Conservation (phyloP, 2,797 vertebrate genomes). For the Mionectes olivaceus region DNA sequence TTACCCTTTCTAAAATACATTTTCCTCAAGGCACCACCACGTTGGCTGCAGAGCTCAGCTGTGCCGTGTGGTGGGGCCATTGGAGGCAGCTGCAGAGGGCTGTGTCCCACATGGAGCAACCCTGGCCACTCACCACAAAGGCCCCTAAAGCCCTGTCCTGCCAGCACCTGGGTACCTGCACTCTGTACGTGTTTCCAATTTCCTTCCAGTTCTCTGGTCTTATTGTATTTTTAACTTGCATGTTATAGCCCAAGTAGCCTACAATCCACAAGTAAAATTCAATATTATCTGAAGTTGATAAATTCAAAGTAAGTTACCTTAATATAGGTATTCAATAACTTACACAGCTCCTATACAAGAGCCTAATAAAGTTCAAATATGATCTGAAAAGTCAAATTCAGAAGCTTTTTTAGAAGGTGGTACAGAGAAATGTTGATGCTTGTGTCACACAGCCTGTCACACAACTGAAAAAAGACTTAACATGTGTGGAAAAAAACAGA, state of each 20-base stretch:
- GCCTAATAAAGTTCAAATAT: not conserved
- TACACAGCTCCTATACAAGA: not conserved
- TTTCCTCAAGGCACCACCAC: not conserved
- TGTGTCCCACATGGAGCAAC: fast-evolving
- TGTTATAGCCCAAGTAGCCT: not conserved
- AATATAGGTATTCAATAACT: not conserved
- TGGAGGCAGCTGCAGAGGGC: fast-evolving
- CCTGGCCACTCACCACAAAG: not conserved
- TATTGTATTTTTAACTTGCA: not conserved
- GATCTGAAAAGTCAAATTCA: not conserved
- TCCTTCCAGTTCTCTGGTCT: not conserved
- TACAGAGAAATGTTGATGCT: not conserved
- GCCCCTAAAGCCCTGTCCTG: fast-evolving
- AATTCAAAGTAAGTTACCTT: not conserved
- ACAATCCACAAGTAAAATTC: not conserved
- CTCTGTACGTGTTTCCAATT: not conserved
- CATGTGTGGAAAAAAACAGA: not conserved
- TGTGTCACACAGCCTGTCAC: not conserved
- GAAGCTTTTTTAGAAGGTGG: not conserved
- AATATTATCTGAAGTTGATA: not conserved
- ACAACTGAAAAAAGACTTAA: not conserved
- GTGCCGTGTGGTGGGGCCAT: fast-evolving
- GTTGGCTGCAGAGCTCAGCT: fast-evolving
- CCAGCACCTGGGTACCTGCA: too few relatives aligned
- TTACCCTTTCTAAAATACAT: not conserved